Evolutionary conservation across 2,888 invertebrate genomes (phyloP), one percentile per base, ranked within the genome.

Genomic region (Heliconius charithonia): DNA sequence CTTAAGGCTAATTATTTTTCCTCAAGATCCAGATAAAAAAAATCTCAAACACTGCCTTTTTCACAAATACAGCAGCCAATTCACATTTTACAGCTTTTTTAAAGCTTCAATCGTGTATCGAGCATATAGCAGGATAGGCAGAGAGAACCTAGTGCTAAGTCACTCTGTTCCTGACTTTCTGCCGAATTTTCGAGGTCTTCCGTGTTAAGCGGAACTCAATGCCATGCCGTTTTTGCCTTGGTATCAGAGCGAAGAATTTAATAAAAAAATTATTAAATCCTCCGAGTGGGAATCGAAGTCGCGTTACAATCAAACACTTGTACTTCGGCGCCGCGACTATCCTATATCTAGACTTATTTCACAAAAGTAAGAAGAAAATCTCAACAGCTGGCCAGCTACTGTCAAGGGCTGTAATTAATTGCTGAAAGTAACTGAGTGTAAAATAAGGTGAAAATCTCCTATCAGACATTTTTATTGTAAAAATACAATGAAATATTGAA

Each of bases 391-490:
- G 19, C 37, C 62, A 41, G 41, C 74, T 62, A 27, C 74, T 63
- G 62, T 37, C 45, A 73, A 37, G 25, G 37, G 62, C 56, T 72
- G n/a, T n/a, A 63, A 73, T 73, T 62, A 73, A 73, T 63, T 73
- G 59, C 62, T 63, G 29, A 4, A 12, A 41, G 62, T 62, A 13
- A 37, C 27, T 37, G 27, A 59, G 37, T 37, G 25, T 13, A 73
- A 73, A 73, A 59, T 73, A 73, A 73, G 73, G 62, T 63, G 9
- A 41, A 73, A 41, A 63, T 41, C 4, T 19, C 71, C 37, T 63
- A 59, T 63, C 10, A 25, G 62, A 73, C 59, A 73, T 10, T 37
- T 37, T 19, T 22, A 56, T 4, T 22, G 29, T 25, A 70, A 51
- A 12, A 37, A 67, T 32, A 67, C 25, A 37, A n/a, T 13, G n/a